phyloP scores from a whole-genome alignment of 2,888 invertebrate species.

The Microctonus brassicae region DNA sequence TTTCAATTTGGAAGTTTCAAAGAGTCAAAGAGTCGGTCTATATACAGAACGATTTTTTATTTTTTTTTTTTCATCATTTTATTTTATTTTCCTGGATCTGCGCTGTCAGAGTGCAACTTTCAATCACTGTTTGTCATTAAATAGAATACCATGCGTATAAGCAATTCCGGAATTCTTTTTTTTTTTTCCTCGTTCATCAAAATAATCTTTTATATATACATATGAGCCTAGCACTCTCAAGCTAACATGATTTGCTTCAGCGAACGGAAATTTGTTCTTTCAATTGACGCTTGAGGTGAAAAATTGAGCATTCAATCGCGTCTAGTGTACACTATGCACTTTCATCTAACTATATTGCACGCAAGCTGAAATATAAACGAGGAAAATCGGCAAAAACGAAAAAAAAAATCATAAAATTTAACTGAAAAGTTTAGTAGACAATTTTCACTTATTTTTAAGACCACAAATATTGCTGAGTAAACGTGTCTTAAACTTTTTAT shows the following conservation, averaged over 20 bases:
- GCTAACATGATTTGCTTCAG: conserved; percentile 51
- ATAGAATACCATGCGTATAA: conserved; percentile 1
- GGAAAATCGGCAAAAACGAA: too few relatives aligned
- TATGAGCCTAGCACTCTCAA: conserved; percentile 18
- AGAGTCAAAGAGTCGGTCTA: conserved; percentile 36
- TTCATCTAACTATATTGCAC: background rate
- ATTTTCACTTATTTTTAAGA: too few relatives aligned
- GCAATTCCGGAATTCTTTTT: conserved; percentile 1
- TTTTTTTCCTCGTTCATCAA: background rate
- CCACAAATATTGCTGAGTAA: too few relatives aligned
- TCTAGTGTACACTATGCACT: background rate
- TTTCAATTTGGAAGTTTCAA: conserved; percentile 14
- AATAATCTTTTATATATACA: background rate
- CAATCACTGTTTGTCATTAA: conserved; percentile 49
- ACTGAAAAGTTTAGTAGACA: too few relatives aligned
- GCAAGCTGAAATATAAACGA: background rate
- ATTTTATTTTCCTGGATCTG: conserved; percentile 20
- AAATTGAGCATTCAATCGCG: background rate
- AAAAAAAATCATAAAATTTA: too few relatives aligned
- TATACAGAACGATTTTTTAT: too few relatives aligned
- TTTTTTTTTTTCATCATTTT: conserved; percentile 10
- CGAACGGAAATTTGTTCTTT: conserved; percentile 47
- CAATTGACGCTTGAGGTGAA: conserved; percentile 36
- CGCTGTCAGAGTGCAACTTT: conserved; percentile 28
- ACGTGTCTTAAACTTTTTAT: too few relatives aligned